Evolutionary conservation across 2,797 vertebrate genomes (phyloP), one percentile per base, ranked within the genome.

Genomic region (Chiroxiphia lanceolata): DNA sequence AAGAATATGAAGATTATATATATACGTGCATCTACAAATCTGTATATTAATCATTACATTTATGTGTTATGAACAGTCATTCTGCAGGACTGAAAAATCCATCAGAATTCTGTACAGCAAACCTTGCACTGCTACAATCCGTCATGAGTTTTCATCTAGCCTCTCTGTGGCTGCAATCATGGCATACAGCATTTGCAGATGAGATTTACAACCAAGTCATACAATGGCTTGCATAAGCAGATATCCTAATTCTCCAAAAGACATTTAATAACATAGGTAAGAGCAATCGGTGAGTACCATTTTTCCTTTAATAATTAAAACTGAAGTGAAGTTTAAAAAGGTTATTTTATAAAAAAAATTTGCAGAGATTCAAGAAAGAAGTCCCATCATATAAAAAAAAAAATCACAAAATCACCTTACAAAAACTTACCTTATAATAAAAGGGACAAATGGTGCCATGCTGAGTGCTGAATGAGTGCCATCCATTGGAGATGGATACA

Each of bases 401-500:
- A 0, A 15, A 90, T 36, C 15, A 36, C 8, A 68, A 36, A 84
- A 59, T 21, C 53, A 53, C 12, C 70, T 77, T 40, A 40, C 40
- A 40, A 40, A 40, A 40, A 12, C 40, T 40, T 98, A 99, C 99
- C 99, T 99, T 95, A 99, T 98, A 91, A 99, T 99, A 96, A 99
- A 98, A 13, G 99, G 99, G 70, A 98, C 97, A 94, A 99, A 99
- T 0, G 99, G 98, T 29, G 98, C 98, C 80, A 99, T 98, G 82
- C 98, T 98, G 96, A 99, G 98, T 2, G 98, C 97, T 23, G 99
- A 99, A 11, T 96, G 98, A 3, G 98, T 98, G 63, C 99, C 99
- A 16, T 99, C 99, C 99, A 99, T 99, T 6, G 99, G 99, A 71
- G 99, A 99, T 1, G 99, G 99, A 97, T 99, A 99, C 68, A 99